These are phyloP conservation scores for Drosophila tani DNA, from an alignment of 1,140 invertebrate genomes.

Conservation along the genomic window DNA sequence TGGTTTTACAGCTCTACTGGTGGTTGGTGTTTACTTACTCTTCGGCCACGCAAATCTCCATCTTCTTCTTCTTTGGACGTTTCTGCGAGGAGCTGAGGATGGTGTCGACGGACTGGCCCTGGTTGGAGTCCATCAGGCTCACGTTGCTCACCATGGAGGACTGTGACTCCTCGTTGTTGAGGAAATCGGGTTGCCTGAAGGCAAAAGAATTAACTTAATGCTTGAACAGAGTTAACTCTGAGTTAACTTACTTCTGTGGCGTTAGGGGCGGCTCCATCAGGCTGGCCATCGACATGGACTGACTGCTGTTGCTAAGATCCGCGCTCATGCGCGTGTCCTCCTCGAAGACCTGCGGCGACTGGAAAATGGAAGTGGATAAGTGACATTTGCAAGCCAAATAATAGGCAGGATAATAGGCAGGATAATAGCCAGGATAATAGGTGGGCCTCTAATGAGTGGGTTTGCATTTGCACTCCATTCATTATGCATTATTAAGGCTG, in stretches of 20 bases:
- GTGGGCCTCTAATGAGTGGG: no score
- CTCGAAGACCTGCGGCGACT: constrained; percentile 89
- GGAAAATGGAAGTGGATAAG: constrained; percentile 1
- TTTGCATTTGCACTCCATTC: no score
- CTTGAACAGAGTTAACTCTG: background rate
- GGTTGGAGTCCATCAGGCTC: constrained; percentile 76
- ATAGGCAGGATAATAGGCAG: no score
- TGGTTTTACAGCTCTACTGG: no score
- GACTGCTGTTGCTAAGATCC: constrained; percentile 86
- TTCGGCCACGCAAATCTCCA: constrained; percentile 90
- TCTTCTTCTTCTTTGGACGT: constrained; percentile 89
- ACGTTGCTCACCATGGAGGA: constrained; percentile 89
- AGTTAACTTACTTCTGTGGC: constrained; percentile 65
- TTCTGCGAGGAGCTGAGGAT: constrained; percentile 63
- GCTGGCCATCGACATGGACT: constrained; percentile 85
- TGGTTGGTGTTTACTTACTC: constrained; percentile 78
- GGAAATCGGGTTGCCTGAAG: constrained; percentile 85
- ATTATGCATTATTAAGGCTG: background rate
- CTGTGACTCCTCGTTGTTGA: constrained; percentile 91
- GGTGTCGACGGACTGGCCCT: constrained; percentile 64
- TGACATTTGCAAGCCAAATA: no score
- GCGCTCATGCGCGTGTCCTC: constrained; percentile 96
- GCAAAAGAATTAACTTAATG: background rate
- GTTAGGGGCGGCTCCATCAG: constrained; percentile 74
- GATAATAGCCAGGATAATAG: background rate